These are phyloP conservation scores for Epistrophe grossulariae DNA, from an alignment of 2,888 invertebrate species.

Conservation along the genomic window DNA sequence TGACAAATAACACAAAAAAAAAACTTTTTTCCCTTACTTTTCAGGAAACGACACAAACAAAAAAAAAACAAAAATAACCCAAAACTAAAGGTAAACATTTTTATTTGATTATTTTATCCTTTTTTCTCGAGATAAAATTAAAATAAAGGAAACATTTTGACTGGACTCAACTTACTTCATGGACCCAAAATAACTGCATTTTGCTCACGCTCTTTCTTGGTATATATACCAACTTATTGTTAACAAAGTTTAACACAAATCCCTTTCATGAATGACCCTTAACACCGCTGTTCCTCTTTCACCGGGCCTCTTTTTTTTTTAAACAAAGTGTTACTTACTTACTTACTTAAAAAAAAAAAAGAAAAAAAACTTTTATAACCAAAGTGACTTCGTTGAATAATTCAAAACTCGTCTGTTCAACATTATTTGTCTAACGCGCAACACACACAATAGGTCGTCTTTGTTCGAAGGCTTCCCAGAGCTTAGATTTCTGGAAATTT, in stretches of 20 bases:
- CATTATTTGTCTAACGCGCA: conserved; percentile 46
- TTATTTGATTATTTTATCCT: conserved; percentile 20
- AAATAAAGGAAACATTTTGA: conserved; percentile 14
- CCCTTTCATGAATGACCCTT: conserved; percentile 1
- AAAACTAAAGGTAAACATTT: conserved; percentile 15
- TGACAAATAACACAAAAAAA: not conserved
- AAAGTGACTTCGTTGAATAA: conserved; percentile 32
- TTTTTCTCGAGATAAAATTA: not conserved
- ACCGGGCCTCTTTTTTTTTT: conserved; percentile 3
- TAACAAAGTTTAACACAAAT: conserved; percentile 33
- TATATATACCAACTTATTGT: not conserved
- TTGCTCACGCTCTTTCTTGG: conserved; percentile 13
- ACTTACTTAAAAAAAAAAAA: not conserved
- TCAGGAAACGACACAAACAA: not conserved
- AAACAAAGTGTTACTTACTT: conserved; percentile 25
- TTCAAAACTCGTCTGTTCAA: conserved; percentile 34
- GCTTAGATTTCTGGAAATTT: conserved; percentile 38
- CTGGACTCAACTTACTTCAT: not conserved
- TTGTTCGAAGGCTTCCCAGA: not conserved
- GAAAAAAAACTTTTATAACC: conserved; percentile 3
- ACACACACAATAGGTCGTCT: conserved; percentile 23
- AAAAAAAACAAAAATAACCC: conserved; percentile 1
- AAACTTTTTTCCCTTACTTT: not conserved
- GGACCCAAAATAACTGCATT: conserved; percentile 19
- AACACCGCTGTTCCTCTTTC: not conserved